Evolutionary conservation across 2,113 vertebrate species (phyloP).

Genomic region (Crocuta crocuta): DNA sequence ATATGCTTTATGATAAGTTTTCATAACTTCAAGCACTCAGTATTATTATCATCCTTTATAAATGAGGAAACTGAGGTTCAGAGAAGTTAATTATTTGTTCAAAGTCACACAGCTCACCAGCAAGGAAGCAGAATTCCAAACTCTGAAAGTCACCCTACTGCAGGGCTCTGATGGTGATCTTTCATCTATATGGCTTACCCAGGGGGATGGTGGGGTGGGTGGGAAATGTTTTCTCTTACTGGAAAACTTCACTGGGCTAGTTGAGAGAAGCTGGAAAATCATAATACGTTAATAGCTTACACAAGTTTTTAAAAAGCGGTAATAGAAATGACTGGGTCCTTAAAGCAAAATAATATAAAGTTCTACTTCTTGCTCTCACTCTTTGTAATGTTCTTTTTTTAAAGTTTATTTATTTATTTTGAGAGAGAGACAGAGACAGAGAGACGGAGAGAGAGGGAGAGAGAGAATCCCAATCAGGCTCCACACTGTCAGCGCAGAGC

Average conservation of each 20-base stretch:
- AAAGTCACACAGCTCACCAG: background rate
- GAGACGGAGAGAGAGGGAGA: no score
- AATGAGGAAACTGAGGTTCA: background rate
- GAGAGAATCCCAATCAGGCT: no score
- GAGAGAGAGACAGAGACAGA: no score
- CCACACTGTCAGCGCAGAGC: no score
- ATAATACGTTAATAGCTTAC: background rate
- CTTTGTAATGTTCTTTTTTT: background rate
- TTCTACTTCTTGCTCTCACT: background rate
- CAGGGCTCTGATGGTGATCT: background rate
- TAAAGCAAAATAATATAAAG: background rate
- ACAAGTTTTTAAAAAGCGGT: background rate
- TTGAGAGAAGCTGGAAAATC: background rate
- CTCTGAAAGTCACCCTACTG: rapidly evolving
- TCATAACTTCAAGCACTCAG: rapidly evolving
- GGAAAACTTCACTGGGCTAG: background rate
- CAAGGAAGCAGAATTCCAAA: background rate
- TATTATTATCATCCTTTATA: background rate
- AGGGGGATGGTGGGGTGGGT: background rate
- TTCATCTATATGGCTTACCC: no score
- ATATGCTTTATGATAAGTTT: background rate
- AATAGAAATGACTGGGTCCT: background rate
- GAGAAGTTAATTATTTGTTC: background rate
- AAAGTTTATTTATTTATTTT: no score
- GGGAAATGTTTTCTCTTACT: background rate